Evolutionary conservation across 2,113 vertebrate genomes (phyloP).

Genomic region (Periophthalmus modestus): DNA sequence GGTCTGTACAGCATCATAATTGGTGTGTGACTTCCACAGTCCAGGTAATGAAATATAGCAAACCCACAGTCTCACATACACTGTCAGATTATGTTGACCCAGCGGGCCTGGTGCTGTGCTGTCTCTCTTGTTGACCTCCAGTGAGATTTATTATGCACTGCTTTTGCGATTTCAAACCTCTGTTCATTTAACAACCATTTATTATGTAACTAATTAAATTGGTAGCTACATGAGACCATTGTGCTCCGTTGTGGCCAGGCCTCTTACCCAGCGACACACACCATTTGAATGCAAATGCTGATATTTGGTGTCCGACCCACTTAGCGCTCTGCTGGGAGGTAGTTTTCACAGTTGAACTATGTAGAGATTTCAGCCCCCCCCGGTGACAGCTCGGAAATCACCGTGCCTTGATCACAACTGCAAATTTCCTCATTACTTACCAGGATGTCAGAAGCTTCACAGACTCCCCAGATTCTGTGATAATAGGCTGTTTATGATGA

Average conservation of each 20-base stretch:
- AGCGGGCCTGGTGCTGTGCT: neutral
- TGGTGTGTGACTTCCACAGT: too few species aligned
- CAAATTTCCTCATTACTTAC: slow-evolving; percentile 46
- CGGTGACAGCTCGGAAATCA: slow-evolving; percentile 25
- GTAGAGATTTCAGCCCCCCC: slow-evolving; percentile 15
- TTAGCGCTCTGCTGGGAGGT: slow-evolving; percentile 36
- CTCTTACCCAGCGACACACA: slow-evolving; percentile 14
- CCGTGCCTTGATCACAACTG: slow-evolving; percentile 30
- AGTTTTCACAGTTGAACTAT: slow-evolving; percentile 37
- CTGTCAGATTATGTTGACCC: slow-evolving; percentile 5
- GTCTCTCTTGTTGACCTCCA: slow-evolving; percentile 10
- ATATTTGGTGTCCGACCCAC: slow-evolving; percentile 40
- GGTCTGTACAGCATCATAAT: too few species aligned
- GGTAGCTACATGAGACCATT: neutral
- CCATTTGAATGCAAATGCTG: slow-evolving; percentile 40
- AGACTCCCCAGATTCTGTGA: slow-evolving; percentile 25
- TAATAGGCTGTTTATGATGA: slow-evolving; percentile 37
- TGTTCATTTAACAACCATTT: slow-evolving; percentile 34
- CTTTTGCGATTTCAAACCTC: slow-evolving; percentile 23
- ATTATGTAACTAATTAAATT: slow-evolving; percentile 36
- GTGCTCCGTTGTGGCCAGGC: slow-evolving; percentile 7
- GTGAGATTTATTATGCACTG: slow-evolving; percentile 10
- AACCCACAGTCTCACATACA: neutral
- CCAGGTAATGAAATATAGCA: too few species aligned
- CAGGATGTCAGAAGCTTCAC: slow-evolving; percentile 35